A percentile compares a stretch with the other conserved stretches of the same genome.
Conservation (phyloP, 2,797 vertebrate species). For the Scolopax rusticola region DNA sequence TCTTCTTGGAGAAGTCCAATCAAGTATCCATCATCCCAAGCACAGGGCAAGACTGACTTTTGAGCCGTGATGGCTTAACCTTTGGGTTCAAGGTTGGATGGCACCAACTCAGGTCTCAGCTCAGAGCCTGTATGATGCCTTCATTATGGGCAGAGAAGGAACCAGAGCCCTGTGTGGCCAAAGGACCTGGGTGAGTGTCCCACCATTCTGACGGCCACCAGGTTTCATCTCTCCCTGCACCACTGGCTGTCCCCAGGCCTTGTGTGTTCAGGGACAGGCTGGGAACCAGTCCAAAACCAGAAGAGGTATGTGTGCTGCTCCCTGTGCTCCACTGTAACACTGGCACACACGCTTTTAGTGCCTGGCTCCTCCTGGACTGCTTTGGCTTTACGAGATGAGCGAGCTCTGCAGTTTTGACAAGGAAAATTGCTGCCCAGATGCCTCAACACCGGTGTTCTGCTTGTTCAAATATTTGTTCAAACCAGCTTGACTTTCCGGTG, state of each 20-base stretch:
- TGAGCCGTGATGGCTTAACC: background rate
- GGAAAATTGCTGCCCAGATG: constrained; percentile 23
- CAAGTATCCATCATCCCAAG: background rate
- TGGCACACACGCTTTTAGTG: background rate
- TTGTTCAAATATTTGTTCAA: constrained; percentile 44
- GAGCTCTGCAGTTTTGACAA: background rate
- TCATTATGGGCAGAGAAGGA: background rate
- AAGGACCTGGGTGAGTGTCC: background rate
- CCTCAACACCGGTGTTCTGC: background rate
- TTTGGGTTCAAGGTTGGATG: background rate
- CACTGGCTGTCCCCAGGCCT: background rate
- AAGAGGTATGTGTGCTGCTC: background rate
- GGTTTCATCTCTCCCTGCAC: background rate
- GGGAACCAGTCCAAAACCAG: background rate
- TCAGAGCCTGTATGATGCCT: background rate
- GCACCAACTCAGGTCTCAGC: background rate
- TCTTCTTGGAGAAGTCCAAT: background rate
- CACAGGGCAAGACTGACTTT: background rate
- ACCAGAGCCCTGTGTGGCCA: background rate
- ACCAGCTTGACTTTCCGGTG: background rate
- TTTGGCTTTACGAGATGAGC: background rate
- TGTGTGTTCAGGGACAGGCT: background rate
- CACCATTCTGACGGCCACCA: background rate
- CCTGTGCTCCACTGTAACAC: background rate
- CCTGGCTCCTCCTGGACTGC: background rate